Evolutionary conservation across 1,140 invertebrate species (phyloP), one percentile per base, ranked within the genome.

Genomic region (Halyomorpha halys): DNA sequence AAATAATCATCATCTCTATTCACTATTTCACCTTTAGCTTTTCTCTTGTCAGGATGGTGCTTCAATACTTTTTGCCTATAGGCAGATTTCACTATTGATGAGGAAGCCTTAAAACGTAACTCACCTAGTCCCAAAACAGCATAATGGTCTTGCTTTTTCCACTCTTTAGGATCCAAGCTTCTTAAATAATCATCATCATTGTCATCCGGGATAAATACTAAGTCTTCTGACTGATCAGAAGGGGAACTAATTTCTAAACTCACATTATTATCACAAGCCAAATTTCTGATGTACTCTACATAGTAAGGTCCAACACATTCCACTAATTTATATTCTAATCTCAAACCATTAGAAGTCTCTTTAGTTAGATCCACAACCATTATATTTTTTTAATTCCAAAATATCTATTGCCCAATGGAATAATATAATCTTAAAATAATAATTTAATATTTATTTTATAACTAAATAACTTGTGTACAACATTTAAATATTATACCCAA

Each of bases 31-130:
- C 92, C 88, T 75, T 84, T 79, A 61, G 86, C 89, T 80, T 92
- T 89, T 64, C 95, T 81, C 75, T 99, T 99, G 75, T 99, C 97
- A 0, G 97, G 97, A 80, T 99, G 97, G 76, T 99, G 96, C 71
- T 86, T 86, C 27, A 99, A 77, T 30, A 98, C 95, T 78, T 93
- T 94, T 71, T 81, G 78, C 65, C 87, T 83, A 73, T 89, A 85
- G 85, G 69, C 39, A 74, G 78, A 68, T 64, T 94, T 94, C 39
- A 98, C 94, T 71, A 95, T 86, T 67, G 95, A 90, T 68, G 96
- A 91, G 15, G 85, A 86, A 0, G 95, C 93, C 74, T 83, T 83
- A 71, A 81, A 81, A 49, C 93, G 80, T 59, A 91, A 75, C 65
- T 87, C 84, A 70, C 84, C 84, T 65, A 98, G 81, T 44, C 95